Percentiles rank a stretch among this genome's conserved stretches.
Conservation (phyloP, 2,113 vertebrate species). For the Phylloscopus trochilus region DNA sequence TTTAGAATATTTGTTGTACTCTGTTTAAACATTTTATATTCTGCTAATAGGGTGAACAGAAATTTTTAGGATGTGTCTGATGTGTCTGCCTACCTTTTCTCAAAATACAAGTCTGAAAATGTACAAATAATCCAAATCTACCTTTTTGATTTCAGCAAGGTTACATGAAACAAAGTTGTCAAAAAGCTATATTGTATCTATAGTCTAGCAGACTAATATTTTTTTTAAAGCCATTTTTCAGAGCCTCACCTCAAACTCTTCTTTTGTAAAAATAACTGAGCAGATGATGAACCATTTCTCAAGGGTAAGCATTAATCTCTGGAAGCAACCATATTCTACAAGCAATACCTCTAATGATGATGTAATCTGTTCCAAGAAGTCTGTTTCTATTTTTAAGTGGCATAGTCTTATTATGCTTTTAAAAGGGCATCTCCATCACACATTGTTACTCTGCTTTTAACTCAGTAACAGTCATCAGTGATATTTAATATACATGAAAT, state of each 20-base stretch:
- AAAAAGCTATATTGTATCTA: slow-evolving; percentile 14
- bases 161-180: not conserved
- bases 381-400: slow-evolving; percentile 72
- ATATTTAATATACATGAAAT: slow-evolving; percentile 18
- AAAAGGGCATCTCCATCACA: slow-evolving; percentile 64
- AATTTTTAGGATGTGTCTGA: not conserved
- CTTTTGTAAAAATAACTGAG: slow-evolving; percentile 67
- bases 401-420: slow-evolving; percentile 52
- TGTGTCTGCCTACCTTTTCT: not conserved
- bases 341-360: slow-evolving; percentile 62
- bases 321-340: slow-evolving; percentile 12
- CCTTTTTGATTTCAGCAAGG: not conserved
- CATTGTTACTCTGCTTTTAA: slow-evolving; percentile 52
- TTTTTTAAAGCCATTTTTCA: slow-evolving; percentile 36
- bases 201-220: not conserved
- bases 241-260: slow-evolving; percentile 40
- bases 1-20: not conserved
- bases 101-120: not conserved
- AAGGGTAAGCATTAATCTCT: slow-evolving; percentile 52
- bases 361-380: slow-evolving; percentile 72
- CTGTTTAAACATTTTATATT: not conserved
- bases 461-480: not conserved
- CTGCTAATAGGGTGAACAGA: not conserved
- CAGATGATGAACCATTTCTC: slow-evolving; percentile 59
- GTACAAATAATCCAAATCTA: not conserved